Percentiles rank a stretch among this genome's conserved stretches.
Evolutionary conservation across 2,113 vertebrate species (phyloP).

Genomic region (Synchiropus splendidus): DNA sequence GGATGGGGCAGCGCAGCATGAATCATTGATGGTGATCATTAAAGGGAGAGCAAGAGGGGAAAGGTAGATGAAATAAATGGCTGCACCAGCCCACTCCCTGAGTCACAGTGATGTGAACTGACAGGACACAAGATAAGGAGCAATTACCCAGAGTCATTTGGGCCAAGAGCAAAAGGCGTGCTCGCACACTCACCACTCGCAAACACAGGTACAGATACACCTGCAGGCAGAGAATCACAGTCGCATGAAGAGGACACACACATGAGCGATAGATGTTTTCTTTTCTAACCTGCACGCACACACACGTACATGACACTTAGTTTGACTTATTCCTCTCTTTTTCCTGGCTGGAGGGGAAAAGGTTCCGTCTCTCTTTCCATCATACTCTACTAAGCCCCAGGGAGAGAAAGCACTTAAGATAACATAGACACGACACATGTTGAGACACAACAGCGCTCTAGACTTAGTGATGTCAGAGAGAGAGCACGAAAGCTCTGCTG

Average conservation of each 20-base stretch:
- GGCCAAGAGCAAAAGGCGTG: slow-evolving; percentile 19
- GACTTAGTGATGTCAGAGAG: slow-evolving; percentile 7
- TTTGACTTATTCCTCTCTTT: slow-evolving; percentile 35
- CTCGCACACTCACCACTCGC: slow-evolving; percentile 5
- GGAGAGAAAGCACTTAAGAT: slow-evolving; percentile 52
- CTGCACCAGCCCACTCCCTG: slow-evolving; percentile 15
- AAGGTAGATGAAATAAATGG: slow-evolving; percentile 37
- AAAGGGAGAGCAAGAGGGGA: slow-evolving; percentile 28
- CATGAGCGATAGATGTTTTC: slow-evolving; percentile 20
- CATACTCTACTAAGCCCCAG: slow-evolving; percentile 28
- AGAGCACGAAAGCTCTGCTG: slow-evolving; percentile 31
- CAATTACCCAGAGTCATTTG: slow-evolving; percentile 48
- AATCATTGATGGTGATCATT: slow-evolving; percentile 58
- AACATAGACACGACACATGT: slow-evolving; percentile 44
- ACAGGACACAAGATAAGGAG: slow-evolving; percentile 51
- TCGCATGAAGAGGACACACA: slow-evolving; percentile 10
- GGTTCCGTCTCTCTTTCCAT: slow-evolving; percentile 26
- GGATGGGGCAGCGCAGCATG: slow-evolving; percentile 23
- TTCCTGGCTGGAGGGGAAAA: slow-evolving; percentile 25
- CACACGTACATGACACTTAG: slow-evolving; percentile 20
- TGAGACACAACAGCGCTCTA: slow-evolving; percentile 12
- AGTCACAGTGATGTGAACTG: slow-evolving; percentile 46
- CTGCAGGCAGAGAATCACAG: slow-evolving; percentile 5
- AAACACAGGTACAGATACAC: slow-evolving; percentile 1
- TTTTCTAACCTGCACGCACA: too few species aligned